These are phyloP conservation scores for Daboia siamensis DNA, from an alignment of 2,113 vertebrate genomes.

Conservation along the genomic window DNA sequence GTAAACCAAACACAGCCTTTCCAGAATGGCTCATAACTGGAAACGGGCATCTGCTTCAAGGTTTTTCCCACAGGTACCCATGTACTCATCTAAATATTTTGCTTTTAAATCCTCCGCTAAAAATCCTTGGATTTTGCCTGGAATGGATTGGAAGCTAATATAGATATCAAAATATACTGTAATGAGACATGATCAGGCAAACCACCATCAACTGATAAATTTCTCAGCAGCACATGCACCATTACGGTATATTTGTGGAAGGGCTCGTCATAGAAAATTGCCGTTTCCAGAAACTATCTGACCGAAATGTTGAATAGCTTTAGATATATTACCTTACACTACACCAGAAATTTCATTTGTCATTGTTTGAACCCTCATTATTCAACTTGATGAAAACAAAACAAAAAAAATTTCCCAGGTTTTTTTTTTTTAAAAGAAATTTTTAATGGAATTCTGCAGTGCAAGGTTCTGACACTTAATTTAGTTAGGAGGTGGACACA, in stretches of 20 bases:
- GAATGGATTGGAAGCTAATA: background rate
- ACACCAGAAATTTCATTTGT: background rate
- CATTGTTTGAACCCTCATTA: background rate
- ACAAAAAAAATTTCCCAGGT: too few relatives aligned
- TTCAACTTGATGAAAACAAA: background rate
- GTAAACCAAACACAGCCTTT: background rate
- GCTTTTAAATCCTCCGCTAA: background rate
- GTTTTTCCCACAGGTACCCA: background rate
- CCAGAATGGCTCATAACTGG: background rate
- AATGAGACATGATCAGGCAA: background rate
- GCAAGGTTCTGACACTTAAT: background rate
- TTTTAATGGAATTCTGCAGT: background rate
- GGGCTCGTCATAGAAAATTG: background rate
- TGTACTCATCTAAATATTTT: background rate
- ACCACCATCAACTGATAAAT: background rate
- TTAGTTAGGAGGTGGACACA: background rate
- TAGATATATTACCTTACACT: background rate
- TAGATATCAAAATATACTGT: background rate
- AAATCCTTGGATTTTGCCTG: background rate
- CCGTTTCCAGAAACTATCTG: background rate
- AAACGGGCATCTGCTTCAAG: background rate
- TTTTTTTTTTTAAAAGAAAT: background rate
- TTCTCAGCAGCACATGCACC: background rate
- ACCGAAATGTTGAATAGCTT: background rate
- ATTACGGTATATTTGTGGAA: background rate